Evolutionary conservation across 2,797 vertebrate genomes (phyloP).

Genomic region (Gastrophryne carolinensis): DNA sequence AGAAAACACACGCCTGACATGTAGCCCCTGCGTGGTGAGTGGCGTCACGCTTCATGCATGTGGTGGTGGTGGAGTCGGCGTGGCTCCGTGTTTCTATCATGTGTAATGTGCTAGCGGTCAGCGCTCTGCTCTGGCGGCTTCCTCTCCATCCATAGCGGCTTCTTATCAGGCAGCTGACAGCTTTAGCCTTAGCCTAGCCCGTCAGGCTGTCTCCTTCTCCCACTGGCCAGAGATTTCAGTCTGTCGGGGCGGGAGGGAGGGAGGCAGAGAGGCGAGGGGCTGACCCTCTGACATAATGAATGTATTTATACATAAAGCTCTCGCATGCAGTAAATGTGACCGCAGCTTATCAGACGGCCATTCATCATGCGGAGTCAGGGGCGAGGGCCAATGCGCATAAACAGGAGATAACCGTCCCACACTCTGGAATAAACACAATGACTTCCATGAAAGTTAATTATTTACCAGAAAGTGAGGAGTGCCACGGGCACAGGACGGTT

Average conservation of each 20-base stretch:
- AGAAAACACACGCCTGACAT: background rate
- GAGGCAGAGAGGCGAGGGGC: conserved; percentile 11
- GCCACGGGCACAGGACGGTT: no score
- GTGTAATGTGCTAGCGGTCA: conserved; percentile 2
- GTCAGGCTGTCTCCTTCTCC: conserved; percentile 47
- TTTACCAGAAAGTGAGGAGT: background rate
- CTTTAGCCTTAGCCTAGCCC: conserved; percentile 35
- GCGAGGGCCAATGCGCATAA: background rate
- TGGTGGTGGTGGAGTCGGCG: background rate
- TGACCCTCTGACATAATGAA: conserved; percentile 19
- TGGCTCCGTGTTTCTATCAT: conserved; percentile 15
- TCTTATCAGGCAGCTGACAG: conserved; percentile 38
- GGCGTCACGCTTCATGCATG: background rate
- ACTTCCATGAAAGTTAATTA: background rate
- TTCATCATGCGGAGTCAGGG: background rate
- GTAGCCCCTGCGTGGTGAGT: background rate
- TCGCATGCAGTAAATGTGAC: conserved; percentile 35
- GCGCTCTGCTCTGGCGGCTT: background rate
- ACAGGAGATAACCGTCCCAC: background rate
- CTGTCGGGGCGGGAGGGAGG: background rate
- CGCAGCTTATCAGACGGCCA: conserved; percentile 27
- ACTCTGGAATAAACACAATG: background rate
- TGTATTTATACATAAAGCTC: conserved; percentile 23
- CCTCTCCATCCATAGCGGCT: conserved; percentile 1
- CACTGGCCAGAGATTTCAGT: conserved; percentile 22